Conservation (phyloP, 2,888 invertebrate species). For the Galeruca laticollis region DNA sequence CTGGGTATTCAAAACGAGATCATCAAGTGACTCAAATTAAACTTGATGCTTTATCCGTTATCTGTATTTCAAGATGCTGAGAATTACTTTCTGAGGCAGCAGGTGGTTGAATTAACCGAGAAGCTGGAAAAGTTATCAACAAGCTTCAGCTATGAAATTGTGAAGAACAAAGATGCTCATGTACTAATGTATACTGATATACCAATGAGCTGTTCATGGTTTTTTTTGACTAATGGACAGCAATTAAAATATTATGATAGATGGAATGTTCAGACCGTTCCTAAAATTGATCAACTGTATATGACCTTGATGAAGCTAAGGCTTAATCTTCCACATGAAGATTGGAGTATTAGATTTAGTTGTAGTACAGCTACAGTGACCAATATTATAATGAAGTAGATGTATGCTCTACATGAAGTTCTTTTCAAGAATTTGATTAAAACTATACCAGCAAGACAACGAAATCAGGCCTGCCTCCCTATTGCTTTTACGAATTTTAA, state of each 20-base stretch:
- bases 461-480: conserved; percentile 48
- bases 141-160: conserved; percentile 39
- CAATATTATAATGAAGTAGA: conserved; percentile 47
- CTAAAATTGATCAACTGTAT: conserved; percentile 44
- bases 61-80: conserved; percentile 37
- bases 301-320: conserved; percentile 41
- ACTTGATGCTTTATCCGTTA: neutral
- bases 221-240: conserved; percentile 25
- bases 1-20: neutral
- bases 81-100: conserved; percentile 46
- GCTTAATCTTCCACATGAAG: conserved; percentile 44
- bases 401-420: conserved; percentile 47
- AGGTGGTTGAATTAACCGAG: conserved; percentile 32
- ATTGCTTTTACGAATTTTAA: conserved; percentile 41
- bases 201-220: conserved; percentile 36
- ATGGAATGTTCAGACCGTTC: conserved; percentile 37
- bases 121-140: no score
- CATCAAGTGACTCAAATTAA: neutral
- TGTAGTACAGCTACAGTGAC: conserved; percentile 37
- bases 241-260: conserved; percentile 38
- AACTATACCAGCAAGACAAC: conserved; percentile 42
- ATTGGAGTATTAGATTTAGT: conserved; percentile 44
- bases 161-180: conserved; percentile 43
- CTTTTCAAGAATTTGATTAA: conserved; percentile 47
- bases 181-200: conserved; percentile 41